Conservation (phyloP, 92 coral and sea anemone genomes). For the Paramuricea clavata region DNA sequence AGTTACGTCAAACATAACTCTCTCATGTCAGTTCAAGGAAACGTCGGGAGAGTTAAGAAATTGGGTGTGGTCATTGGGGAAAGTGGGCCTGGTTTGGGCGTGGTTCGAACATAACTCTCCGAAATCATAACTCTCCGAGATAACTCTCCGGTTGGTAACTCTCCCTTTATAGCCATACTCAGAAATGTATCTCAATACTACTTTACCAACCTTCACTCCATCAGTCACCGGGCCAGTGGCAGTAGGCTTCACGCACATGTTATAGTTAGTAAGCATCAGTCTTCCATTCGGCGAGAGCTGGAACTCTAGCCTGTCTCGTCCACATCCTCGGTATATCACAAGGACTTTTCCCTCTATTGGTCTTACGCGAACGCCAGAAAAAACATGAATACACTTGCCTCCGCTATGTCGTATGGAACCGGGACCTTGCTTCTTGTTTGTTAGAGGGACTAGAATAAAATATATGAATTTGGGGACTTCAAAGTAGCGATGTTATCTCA, state of each 20-base stretch:
- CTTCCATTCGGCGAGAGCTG: constrained; percentile 72
- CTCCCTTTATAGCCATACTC: too few species aligned
- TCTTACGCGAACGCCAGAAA: constrained; percentile 61
- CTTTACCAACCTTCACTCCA: constrained; percentile 68
- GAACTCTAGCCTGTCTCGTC: constrained; percentile 80
- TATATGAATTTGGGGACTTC: neutral
- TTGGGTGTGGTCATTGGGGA: too few species aligned
- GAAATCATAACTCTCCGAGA: too few species aligned
- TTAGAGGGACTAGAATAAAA: constrained; percentile 10
- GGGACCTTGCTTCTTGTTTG: constrained; percentile 73
- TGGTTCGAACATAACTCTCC: too few species aligned
- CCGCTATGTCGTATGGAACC: constrained; percentile 87
- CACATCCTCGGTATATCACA: constrained; percentile 86
- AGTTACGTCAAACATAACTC: too few species aligned
- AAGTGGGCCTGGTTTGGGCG: too few species aligned
- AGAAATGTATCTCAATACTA: too few species aligned
- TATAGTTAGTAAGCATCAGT: constrained; percentile 70
- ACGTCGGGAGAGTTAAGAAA: too few species aligned
- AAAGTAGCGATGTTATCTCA: too few species aligned
- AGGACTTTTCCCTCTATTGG: constrained; percentile 76
- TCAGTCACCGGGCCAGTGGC: constrained; percentile 85
- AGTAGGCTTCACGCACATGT: constrained; percentile 74
- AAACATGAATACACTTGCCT: constrained; percentile 84
- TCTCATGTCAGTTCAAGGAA: too few species aligned
- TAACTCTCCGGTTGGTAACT: too few species aligned